Percentiles rank a stretch among this genome's conserved stretches.
Conservation (phyloP, 2,113 vertebrate species). For the Chionomys nivalis region DNA sequence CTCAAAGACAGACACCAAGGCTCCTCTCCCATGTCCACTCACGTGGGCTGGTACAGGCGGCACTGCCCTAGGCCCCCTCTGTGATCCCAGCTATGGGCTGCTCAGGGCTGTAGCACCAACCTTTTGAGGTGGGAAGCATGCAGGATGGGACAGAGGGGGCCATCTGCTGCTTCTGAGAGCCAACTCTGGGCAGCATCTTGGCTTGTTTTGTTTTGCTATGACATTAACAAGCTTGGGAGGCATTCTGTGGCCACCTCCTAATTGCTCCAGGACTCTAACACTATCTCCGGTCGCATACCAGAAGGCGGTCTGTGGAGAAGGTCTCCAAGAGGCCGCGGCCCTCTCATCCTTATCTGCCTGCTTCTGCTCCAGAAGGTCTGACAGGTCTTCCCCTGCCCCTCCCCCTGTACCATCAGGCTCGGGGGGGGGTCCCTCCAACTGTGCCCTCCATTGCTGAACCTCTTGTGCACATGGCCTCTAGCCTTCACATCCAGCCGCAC, state of each 20-base stretch:
- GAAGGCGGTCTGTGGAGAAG: rapidly evolving
- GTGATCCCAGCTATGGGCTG: no score
- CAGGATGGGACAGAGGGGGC: no score
- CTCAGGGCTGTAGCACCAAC: not conserved
- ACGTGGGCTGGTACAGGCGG: rapidly evolving
- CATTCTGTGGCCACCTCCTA: not conserved
- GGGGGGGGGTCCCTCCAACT: not conserved
- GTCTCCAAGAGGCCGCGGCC: rapidly evolving
- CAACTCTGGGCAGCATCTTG: no score
- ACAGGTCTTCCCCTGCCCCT: not conserved
- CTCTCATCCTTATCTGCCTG: not conserved
- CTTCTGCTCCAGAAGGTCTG: not conserved
- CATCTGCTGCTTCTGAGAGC: rapidly evolving
- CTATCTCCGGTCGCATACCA: rapidly evolving
- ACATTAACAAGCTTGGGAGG: rapidly evolving
- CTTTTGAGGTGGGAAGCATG: not conserved
- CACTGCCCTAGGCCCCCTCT: not conserved
- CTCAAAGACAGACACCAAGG: not conserved
- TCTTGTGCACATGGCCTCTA: not conserved
- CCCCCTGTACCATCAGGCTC: not conserved
- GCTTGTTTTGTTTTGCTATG: not conserved
- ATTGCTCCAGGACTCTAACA: rapidly evolving
- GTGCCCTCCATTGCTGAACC: not conserved
- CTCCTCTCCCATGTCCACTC: rapidly evolving
- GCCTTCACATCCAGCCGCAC: not conserved